Conservation (phyloP, 1,140 invertebrate species). For the Drosophila tsacasi region DNA sequence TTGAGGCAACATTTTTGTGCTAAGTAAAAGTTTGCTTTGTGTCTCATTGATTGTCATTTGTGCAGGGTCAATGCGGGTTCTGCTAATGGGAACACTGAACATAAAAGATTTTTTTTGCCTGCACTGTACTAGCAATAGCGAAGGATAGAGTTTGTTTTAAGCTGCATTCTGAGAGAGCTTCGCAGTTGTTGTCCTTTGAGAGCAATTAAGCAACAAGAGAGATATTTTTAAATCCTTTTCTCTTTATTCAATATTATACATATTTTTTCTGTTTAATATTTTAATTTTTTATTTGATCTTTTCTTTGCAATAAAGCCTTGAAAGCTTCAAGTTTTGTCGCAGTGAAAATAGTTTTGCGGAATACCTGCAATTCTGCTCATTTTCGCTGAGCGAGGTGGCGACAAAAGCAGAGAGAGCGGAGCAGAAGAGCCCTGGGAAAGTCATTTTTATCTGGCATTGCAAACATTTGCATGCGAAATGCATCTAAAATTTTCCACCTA, state of each 20-base stretch:
- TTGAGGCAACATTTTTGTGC: slow-evolving; percentile 19
- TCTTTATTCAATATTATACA: too few relatives aligned
- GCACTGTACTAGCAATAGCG: too few relatives aligned
- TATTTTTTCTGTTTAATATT: not conserved
- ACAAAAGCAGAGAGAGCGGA: not conserved
- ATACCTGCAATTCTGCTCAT: slow-evolving; percentile 44
- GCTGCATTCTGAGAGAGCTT: too few relatives aligned
- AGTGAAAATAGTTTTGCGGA: slow-evolving; percentile 41
- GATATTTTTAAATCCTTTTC: too few relatives aligned
- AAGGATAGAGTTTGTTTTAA: too few relatives aligned
- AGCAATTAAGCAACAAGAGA: too few relatives aligned
- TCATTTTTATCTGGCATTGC: slow-evolving; percentile 75
- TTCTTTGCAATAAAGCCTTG: not conserved
- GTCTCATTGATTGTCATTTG: slow-evolving; percentile 49
- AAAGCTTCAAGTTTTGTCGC: slow-evolving; percentile 8
- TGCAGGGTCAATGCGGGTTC: slow-evolving; percentile 41
- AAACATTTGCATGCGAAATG: slow-evolving; percentile 81
- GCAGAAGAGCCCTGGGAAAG: slow-evolving; percentile 26
- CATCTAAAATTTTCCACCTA: slow-evolving; percentile 64
- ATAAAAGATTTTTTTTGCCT: not conserved
- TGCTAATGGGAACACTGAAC: slow-evolving; percentile 31
- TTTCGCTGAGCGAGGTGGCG: slow-evolving; percentile 19
- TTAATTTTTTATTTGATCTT: not conserved
- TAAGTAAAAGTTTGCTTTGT: slow-evolving; percentile 35
- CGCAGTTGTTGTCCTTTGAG: too few relatives aligned